Percentiles rank a stretch among this genome's conserved stretches.
These are phyloP conservation scores for Pollicipes pollicipes DNA, from an alignment of 1,140 invertebrate genomes.

Conservation along the genomic window DNA sequence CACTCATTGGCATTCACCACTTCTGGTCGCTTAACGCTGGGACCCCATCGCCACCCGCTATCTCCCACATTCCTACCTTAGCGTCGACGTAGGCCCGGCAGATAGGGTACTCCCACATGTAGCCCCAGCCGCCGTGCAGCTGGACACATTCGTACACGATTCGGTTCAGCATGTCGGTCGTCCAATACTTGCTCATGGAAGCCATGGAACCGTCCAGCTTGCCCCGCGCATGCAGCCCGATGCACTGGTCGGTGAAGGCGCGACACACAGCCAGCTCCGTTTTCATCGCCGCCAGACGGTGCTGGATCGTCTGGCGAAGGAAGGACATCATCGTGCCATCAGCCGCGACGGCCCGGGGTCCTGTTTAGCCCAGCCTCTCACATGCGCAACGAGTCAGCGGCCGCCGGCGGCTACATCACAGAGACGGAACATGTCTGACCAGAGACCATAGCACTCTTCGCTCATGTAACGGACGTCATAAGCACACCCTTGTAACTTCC, in stretches of 20 bases:
- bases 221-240: conserved; percentile 25
- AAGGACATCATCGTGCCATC: no score
- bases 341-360: no score
- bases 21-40: neutral
- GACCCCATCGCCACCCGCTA: neutral
- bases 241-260: conserved; percentile 31
- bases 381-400: no score
- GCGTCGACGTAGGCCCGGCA: conserved; percentile 29
- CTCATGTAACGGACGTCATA: no score
- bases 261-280: conserved; percentile 28
- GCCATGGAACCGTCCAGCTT: conserved; percentile 28
- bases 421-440: no score
- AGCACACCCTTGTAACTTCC: no score
- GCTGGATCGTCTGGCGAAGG: conserved; percentile 31
- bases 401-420: no score
- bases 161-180: conserved; percentile 29
- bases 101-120: conserved; percentile 34
- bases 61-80: conserved; percentile 12
- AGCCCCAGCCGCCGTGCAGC: conserved; percentile 34
- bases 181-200: conserved; percentile 34
- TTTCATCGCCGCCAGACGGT: conserved; percentile 35
- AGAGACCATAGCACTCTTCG: no score
- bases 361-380: no score
- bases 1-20: neutral
- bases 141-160: conserved; percentile 30